Conservation (phyloP, 2,113 vertebrate species). For the Zootoca vivipara region DNA sequence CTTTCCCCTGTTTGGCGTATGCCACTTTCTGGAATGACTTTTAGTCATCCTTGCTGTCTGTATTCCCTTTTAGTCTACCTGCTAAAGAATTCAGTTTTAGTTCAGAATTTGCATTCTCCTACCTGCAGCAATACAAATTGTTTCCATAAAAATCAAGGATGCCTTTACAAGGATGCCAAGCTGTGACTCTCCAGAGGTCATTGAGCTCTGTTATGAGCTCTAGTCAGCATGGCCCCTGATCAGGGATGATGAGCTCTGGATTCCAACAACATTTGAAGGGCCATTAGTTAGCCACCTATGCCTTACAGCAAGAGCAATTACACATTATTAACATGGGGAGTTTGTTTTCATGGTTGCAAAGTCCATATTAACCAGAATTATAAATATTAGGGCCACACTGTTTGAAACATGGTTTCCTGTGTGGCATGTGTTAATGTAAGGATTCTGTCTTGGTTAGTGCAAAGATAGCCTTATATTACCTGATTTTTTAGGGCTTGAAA, state of each 20-base stretch:
- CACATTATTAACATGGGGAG: neutral
- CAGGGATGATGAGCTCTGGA: no score
- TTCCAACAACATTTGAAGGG: no score
- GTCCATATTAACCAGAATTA: neutral
- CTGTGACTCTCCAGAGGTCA: no score
- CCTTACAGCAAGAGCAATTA: neutral
- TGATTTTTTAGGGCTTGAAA: slow-evolving; percentile 2
- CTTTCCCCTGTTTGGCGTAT: neutral
- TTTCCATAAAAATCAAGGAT: neutral
- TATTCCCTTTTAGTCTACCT: neutral
- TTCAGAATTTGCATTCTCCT: neutral
- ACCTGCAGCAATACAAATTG: neutral
- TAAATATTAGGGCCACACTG: neutral
- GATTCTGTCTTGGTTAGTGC: neutral
- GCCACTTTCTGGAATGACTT: neutral
- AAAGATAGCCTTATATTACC: neutral
- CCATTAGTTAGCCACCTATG: no score
- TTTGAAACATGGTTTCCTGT: neutral
- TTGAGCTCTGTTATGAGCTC: no score
- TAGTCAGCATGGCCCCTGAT: no score
- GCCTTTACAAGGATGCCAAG: neutral
- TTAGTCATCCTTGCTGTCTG: neutral
- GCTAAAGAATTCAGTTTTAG: neutral
- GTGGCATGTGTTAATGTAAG: neutral
- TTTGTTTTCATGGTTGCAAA: neutral